Conservation (phyloP, 2,113 vertebrate genomes). For the Corydoras maculifer region DNA sequence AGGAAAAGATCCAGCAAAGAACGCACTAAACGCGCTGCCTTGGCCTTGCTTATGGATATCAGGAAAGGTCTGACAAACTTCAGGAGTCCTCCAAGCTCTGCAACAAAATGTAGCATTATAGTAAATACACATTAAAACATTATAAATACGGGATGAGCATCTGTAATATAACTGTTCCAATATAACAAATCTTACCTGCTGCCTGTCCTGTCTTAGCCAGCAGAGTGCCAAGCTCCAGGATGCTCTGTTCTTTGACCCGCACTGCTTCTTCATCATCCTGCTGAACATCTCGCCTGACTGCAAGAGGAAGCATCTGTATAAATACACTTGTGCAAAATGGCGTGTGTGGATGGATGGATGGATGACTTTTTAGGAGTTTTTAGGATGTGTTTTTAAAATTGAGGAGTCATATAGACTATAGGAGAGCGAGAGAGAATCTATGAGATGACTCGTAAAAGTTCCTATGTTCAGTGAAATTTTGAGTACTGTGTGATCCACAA, state of each 20-base stretch:
- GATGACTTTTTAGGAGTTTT: no score
- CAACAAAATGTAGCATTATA: background rate
- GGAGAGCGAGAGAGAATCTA: no score
- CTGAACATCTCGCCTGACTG: conserved; percentile 95
- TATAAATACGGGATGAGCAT: background rate
- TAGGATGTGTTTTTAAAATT: no score
- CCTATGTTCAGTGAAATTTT: no score
- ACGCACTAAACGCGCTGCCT: conserved; percentile 90
- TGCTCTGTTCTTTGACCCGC: conserved; percentile 98
- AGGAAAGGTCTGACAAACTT: conserved; percentile 96
- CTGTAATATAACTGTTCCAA: background rate
- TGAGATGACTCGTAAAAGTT: no score
- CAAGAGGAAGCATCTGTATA: conserved; percentile 23
- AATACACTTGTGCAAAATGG: background rate
- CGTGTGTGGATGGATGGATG: no score
- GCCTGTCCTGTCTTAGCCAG: conserved; percentile 96
- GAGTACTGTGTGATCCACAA: no score
- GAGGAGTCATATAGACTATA: no score
- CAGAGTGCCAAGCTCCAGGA: conserved; percentile 89
- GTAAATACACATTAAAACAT: background rate
- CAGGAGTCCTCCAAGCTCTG: conserved; percentile 94
- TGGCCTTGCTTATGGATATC: conserved; percentile 88
- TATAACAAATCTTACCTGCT: conserved; percentile 70
- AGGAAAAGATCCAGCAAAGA: conserved; percentile 93
- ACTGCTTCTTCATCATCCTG: conserved; percentile 95